Conservation (phyloP, 1,140 invertebrate species). For the Bombyx mori region ASM3026992v2 NC_085128.1:18299501-18300000, state of each 20-base stretch:
- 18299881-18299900: constrained; percentile 11
- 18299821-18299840: constrained; percentile 56
- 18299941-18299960: constrained; percentile 14
- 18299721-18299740: constrained; percentile 50
- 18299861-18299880: not conserved
- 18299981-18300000: constrained; percentile 22
- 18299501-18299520: constrained; percentile 35
- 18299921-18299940: constrained; percentile 3
- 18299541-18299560: constrained; percentile 14
- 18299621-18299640: constrained; percentile 19
- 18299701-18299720: constrained; percentile 51
- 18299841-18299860: constrained; percentile 32
- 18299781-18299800: constrained; percentile 55
- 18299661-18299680: constrained; percentile 13
- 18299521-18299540: constrained; percentile 41
- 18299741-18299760: constrained; percentile 50
- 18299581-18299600: constrained; percentile 8
- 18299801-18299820: constrained; percentile 50
- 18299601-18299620: constrained; percentile 15
- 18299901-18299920: constrained; percentile 7
- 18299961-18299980: constrained; percentile 41
- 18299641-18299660: constrained; percentile 23
- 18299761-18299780: constrained; percentile 45
- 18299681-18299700: constrained; percentile 43
- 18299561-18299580: constrained; percentile 14